phyloP scores from a whole-genome alignment of 92 coral and sea anemone species.

The Metridium senile region DNA sequence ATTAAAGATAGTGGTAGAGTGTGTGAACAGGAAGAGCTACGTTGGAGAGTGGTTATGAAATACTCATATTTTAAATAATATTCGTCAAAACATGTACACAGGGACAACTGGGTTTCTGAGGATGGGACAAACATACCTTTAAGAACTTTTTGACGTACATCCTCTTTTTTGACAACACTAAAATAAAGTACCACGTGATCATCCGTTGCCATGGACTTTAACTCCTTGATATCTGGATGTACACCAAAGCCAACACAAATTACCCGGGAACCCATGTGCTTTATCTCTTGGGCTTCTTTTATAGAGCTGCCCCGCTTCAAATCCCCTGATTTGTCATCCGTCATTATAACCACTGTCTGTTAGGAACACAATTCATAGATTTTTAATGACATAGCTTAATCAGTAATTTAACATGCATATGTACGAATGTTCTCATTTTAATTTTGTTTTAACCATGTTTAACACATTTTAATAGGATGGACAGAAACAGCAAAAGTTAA shows the following conservation, averaged over 20 bases:
- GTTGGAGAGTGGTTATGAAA: too few species aligned
- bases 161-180: neutral
- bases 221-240: conserved; percentile 21
- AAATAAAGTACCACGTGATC: conserved; percentile 4
- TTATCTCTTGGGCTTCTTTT: neutral
- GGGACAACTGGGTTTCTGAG: too few species aligned
- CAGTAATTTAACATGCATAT: neutral
- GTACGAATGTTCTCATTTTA: neutral
- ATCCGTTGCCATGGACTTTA: conserved; percentile 23
- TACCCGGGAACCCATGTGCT: neutral
- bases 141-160: neutral
- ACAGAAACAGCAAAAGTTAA: too few species aligned
- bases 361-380: neutral
- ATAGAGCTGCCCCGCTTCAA: neutral
- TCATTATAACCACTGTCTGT: neutral
- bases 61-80: too few species aligned
- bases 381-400: neutral
- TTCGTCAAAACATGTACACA: too few species aligned
- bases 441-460: neutral
- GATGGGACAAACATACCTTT: neutral
- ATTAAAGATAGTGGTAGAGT: too few species aligned
- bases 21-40: too few species aligned
- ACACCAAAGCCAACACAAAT: conserved; percentile 23
- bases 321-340: neutral
- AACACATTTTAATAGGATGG: too few species aligned